These are phyloP conservation scores for Pyrocephalus nanus DNA, from an alignment of 2,797 vertebrate genomes.

Conservation along the genomic window DNA sequence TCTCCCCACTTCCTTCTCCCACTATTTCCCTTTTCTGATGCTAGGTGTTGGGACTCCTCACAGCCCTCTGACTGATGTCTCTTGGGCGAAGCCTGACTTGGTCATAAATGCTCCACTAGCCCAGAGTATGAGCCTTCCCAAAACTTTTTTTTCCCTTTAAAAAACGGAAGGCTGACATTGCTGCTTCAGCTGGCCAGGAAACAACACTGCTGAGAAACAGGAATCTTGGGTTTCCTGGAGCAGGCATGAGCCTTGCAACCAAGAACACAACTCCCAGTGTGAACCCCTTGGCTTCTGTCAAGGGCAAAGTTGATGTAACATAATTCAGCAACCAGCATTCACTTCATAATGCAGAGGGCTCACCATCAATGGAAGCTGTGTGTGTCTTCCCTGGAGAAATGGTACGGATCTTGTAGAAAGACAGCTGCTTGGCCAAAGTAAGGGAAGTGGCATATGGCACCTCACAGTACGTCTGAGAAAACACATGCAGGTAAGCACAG, in stretches of 20 bases:
- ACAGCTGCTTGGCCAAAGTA: constrained; percentile 92
- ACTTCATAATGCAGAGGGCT: constrained; percentile 15
- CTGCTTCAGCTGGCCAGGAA: not conserved
- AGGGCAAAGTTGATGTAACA: not conserved
- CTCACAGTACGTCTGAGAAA: constrained; percentile 85
- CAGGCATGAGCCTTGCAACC: not conserved
- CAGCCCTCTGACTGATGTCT: not conserved
- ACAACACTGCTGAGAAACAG: not conserved
- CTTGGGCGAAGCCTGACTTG: not conserved
- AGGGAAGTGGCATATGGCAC: constrained; percentile 92
- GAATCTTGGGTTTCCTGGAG: not conserved
- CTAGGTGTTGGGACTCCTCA: not conserved
- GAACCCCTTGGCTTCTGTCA: not conserved
- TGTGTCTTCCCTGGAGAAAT: constrained; percentile 93
- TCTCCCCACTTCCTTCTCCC: not conserved
- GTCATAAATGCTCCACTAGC: not conserved
- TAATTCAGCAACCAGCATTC: not conserved
- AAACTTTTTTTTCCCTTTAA: not conserved
- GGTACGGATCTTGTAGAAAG: constrained; percentile 90
- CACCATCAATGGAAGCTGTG: constrained; percentile 96
- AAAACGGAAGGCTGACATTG: not conserved
- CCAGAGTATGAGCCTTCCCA: not conserved
- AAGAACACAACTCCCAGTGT: not conserved
- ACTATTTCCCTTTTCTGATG: not conserved
- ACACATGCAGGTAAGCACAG: not conserved